Conservation (phyloP, 2,113 vertebrate species). For the Oxyruncus cristatus region DNA sequence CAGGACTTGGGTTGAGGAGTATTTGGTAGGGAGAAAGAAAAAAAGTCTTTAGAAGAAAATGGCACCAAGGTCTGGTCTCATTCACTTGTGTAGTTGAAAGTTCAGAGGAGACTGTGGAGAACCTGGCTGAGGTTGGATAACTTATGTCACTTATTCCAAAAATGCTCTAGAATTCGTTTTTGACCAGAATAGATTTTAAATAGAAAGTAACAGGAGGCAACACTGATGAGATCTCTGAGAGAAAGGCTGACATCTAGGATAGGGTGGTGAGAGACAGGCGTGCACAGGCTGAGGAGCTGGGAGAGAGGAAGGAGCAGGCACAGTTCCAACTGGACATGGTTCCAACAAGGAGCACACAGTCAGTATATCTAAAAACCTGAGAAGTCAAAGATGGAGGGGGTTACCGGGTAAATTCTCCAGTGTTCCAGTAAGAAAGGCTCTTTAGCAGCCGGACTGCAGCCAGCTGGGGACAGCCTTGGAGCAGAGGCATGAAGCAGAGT, state of each 20-base stretch:
- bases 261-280: not conserved
- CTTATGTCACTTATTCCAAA: not conserved
- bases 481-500: not conserved
- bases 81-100: fast-evolving
- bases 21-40: not conserved
- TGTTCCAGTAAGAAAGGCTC: not conserved
- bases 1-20: not conserved
- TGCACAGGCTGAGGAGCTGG: not conserved
- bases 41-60: not conserved
- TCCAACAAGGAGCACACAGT: not conserved
- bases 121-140: not conserved
- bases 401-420: not conserved
- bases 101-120: not conserved
- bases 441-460: not conserved
- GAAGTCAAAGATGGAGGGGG: not conserved
- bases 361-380: not conserved
- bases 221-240: not conserved
- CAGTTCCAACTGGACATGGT: not conserved
- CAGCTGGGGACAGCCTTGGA: not conserved
- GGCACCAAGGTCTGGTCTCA: not conserved
- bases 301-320: not conserved
- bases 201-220: not conserved
- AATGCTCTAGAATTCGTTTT: not conserved
- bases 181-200: not conserved
- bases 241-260: not conserved